Conservation (phyloP, 2,888 invertebrate genomes). For the Zelleria hepariella region DNA sequence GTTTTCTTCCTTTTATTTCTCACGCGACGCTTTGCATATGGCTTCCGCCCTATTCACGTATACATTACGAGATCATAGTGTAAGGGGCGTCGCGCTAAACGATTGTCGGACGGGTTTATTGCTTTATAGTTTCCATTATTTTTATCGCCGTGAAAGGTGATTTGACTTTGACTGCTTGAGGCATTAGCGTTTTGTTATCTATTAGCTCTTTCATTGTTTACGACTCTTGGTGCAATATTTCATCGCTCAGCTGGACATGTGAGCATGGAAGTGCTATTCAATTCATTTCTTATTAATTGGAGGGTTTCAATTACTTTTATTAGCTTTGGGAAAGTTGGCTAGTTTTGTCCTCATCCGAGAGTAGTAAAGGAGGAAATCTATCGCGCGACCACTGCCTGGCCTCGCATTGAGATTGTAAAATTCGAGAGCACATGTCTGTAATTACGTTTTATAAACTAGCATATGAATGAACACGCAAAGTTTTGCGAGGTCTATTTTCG, state of each 20-base stretch:
- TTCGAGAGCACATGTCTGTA: too few relatives aligned
- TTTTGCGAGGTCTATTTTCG: constrained; percentile 21
- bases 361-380: neutral
- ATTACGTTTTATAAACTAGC: too few relatives aligned
- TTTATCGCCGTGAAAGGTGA: neutral
- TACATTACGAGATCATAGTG: constrained; percentile 43
- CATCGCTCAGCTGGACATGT: neutral
- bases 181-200: neutral
- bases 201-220: constrained; percentile 7
- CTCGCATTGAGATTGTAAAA: too few relatives aligned
- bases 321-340: too few relatives aligned
- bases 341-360: too few relatives aligned
- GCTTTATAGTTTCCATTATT: constrained; percentile 19
- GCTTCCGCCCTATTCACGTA: constrained; percentile 52
- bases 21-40: constrained; percentile 33
- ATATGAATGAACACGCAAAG: constrained; percentile 22
- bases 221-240: neutral
- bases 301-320: too few relatives aligned
- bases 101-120: constrained; percentile 30
- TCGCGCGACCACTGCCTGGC: neutral
- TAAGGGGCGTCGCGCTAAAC: constrained; percentile 35
- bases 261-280: too few relatives aligned
- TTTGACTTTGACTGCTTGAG: neutral
- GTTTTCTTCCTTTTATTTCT: constrained; percentile 47
- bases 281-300: too few relatives aligned